These are phyloP conservation scores for Arctocebus calabarensis DNA, from an alignment of 2,797 vertebrate genomes.

Conservation along the genomic window DNA sequence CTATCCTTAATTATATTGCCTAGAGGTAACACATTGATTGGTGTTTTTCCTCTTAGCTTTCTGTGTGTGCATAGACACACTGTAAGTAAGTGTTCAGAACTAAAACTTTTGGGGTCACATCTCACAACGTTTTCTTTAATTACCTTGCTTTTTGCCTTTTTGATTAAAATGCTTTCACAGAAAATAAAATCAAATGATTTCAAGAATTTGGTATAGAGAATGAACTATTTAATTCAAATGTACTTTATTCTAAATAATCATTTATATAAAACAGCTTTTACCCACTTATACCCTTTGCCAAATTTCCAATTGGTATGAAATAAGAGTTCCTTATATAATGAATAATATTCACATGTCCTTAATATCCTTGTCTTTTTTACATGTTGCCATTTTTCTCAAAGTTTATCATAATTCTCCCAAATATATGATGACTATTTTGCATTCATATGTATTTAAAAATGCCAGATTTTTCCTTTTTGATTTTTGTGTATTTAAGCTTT, in stretches of 20 bases:
- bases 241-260: not conserved
- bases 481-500: not conserved
- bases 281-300: not conserved
- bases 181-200: constrained; percentile 9
- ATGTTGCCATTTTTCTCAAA: not conserved
- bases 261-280: not conserved
- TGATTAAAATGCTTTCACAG: not conserved
- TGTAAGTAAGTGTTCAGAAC: not conserved
- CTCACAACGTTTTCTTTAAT: not conserved
- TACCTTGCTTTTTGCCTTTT: not conserved
- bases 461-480: not conserved
- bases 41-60: not conserved
- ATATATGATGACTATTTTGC: not conserved
- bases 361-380: not conserved
- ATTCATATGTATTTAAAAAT: constrained; percentile 25
- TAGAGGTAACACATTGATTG: not conserved
- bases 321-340: not conserved
- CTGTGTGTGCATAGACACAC: not conserved
- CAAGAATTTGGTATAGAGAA: not conserved
- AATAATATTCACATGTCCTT: not conserved
- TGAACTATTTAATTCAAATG: constrained; percentile 5
- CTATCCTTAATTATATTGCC: not conserved
- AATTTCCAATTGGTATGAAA: not conserved
- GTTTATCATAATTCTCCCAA: not conserved
- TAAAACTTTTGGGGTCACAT: not conserved